Conservation (phyloP, 2,888 invertebrate genomes). For the Malachius bipustulatus region DNA sequence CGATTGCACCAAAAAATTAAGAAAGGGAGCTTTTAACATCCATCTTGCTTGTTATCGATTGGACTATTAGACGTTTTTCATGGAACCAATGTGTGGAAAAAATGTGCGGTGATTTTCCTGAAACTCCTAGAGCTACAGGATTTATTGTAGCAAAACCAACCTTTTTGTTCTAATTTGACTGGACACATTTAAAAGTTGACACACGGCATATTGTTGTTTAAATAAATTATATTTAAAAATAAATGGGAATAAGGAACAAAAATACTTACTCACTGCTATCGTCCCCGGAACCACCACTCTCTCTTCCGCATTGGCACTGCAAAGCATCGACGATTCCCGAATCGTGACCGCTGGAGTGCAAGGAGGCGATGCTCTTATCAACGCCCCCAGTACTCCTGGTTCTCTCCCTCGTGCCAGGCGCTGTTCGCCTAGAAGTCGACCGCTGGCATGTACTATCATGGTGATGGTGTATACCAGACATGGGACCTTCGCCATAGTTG, state of each 20-base stretch:
- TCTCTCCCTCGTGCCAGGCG: slow-evolving; percentile 26
- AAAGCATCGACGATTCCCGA: slow-evolving; percentile 56
- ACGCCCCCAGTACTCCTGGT: slow-evolving; percentile 36
- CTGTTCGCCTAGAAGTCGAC: slow-evolving; percentile 17
- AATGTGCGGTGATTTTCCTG: too few relatives aligned
- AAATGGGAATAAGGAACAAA: neutral
- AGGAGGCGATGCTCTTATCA: slow-evolving; percentile 66
- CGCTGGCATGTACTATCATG: slow-evolving; percentile 30
- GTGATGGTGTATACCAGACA: slow-evolving; percentile 23
- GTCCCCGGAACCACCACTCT: slow-evolving; percentile 52
- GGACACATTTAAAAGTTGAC: too few relatives aligned
- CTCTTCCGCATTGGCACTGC: slow-evolving; percentile 54
- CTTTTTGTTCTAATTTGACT: too few relatives aligned
- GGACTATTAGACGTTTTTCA: too few relatives aligned
- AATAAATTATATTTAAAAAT: too few relatives aligned
- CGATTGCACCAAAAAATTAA: too few relatives aligned
- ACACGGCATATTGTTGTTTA: too few relatives aligned
- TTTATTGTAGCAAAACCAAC: too few relatives aligned
- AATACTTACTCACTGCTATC: slow-evolving; percentile 41
- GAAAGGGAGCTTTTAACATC: too few relatives aligned
- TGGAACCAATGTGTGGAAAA: too few relatives aligned
- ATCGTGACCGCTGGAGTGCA: slow-evolving; percentile 74
- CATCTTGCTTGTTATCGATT: too few relatives aligned
- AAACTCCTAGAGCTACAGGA: too few relatives aligned
- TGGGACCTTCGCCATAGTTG: slow-evolving; percentile 25